Conservation (phyloP, 2,113 vertebrate genomes). For the Spheniscus mendiculus region DNA sequence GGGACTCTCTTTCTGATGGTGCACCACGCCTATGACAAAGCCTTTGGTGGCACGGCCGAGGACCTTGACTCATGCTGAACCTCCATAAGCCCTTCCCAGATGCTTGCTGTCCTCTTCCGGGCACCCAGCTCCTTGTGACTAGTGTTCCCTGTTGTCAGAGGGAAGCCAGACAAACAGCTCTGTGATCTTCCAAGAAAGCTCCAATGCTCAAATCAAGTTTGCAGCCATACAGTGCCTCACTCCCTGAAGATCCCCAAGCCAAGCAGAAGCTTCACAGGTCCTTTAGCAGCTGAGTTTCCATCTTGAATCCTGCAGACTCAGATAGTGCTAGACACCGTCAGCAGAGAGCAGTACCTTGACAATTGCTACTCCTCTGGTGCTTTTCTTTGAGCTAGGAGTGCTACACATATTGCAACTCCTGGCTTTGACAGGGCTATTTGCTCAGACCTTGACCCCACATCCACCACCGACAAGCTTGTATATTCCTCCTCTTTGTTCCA, state of each 20-base stretch:
- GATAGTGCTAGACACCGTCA: not conserved
- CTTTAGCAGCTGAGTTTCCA: not conserved
- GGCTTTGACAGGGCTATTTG: not conserved
- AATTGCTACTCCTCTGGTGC: not conserved
- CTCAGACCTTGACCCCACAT: not conserved
- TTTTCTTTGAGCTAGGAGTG: not conserved
- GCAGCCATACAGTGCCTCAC: not conserved
- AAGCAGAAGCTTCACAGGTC: not conserved
- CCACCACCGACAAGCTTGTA: not conserved
- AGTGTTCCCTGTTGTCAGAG: not conserved
- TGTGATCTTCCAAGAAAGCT: not conserved
- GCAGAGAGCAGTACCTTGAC: not conserved
- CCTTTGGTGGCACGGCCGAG: accelerated
- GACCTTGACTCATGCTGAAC: not conserved
- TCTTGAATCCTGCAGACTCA: not conserved
- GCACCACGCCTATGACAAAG: not conserved
- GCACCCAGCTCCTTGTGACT: not conserved
- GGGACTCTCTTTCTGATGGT: not conserved
- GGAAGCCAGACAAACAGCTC: not conserved
- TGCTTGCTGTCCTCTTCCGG: not conserved
- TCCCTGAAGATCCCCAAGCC: not conserved
- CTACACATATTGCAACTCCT: not conserved
- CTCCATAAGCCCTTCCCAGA: not conserved
- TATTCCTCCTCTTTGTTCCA: not conserved
- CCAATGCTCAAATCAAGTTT: not conserved